These are phyloP conservation scores for Luehdorfia chinensis DNA, from an alignment of 1,140 invertebrate species.

Conservation along the genomic window DNA sequence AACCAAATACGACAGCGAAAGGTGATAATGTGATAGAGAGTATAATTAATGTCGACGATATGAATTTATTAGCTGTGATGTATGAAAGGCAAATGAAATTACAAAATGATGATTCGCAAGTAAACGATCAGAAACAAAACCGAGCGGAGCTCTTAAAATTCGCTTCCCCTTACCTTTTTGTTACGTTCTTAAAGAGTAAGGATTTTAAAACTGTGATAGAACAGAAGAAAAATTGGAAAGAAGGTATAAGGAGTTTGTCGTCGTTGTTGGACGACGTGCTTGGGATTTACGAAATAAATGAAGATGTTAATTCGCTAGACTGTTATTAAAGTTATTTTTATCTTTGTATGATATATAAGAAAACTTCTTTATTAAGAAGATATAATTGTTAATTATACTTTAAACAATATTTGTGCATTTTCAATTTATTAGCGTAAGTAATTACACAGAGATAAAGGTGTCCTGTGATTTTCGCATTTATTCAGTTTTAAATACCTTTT, in stretches of 20 bases:
- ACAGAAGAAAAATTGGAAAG: constrained; percentile 58
- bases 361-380: no score
- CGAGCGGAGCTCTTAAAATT: constrained; percentile 41
- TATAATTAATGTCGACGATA: constrained; percentile 58
- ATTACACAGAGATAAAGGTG: no score
- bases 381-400: no score
- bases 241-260: constrained; percentile 57
- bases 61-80: constrained; percentile 59
- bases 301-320: constrained; percentile 60
- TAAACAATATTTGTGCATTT: no score
- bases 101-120: constrained; percentile 23
- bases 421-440: no score
- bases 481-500: no score
- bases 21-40: constrained; percentile 61
- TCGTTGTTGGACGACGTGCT: constrained; percentile 63
- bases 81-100: constrained; percentile 57
- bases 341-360: background rate
- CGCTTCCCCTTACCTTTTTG: constrained; percentile 53
- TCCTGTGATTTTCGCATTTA: no score
- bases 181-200: constrained; percentile 40
- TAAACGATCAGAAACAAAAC: constrained; percentile 18
- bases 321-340: constrained; percentile 49
- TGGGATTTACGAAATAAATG: constrained; percentile 56
- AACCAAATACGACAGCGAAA: constrained; percentile 4
- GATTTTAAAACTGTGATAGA: constrained; percentile 59